phyloP scores from a whole-genome alignment of 2,797 vertebrate species.

The Taenioides sp. region DNA sequence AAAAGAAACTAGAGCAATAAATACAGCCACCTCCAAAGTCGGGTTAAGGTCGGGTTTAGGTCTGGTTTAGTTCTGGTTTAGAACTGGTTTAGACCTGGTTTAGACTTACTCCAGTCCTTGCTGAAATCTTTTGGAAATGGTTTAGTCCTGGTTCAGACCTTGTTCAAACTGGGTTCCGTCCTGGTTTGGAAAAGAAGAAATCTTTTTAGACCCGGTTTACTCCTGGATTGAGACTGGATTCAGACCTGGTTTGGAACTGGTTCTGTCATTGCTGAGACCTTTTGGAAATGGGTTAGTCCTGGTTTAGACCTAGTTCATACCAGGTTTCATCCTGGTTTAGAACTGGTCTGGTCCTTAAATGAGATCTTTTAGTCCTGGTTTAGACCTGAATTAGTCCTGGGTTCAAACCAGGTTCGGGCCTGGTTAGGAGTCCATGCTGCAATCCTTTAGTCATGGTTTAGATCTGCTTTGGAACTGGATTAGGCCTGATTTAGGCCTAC shows the following conservation, averaged over 20 bases:
- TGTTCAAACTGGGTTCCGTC: too few species aligned
- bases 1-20: conserved; percentile 6
- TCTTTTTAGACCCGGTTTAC: too few species aligned
- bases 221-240: too few species aligned
- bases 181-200: too few species aligned
- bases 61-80: not conserved
- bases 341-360: too few species aligned
- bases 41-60: not conserved
- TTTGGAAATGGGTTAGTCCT: not conserved
- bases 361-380: not conserved
- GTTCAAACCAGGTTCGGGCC: not conserved
- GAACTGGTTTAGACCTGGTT: not conserved
- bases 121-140: too few species aligned
- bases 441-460: not conserved
- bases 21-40: not conserved
- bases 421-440: not conserved
- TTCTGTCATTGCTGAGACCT: too few species aligned
- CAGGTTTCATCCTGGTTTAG: too few species aligned
- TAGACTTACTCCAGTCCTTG: not conserved
- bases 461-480: not conserved
- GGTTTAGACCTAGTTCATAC: not conserved
- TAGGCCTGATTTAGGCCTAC: not conserved
- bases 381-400: not conserved
- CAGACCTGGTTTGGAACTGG: too few species aligned
- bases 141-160: not conserved